A percentile compares a stretch with the other conserved stretches of the same genome.
These are phyloP conservation scores for Lipotes vexillifer DNA, from an alignment of 2,113 vertebrate species.

Conservation along the genomic window DNA sequence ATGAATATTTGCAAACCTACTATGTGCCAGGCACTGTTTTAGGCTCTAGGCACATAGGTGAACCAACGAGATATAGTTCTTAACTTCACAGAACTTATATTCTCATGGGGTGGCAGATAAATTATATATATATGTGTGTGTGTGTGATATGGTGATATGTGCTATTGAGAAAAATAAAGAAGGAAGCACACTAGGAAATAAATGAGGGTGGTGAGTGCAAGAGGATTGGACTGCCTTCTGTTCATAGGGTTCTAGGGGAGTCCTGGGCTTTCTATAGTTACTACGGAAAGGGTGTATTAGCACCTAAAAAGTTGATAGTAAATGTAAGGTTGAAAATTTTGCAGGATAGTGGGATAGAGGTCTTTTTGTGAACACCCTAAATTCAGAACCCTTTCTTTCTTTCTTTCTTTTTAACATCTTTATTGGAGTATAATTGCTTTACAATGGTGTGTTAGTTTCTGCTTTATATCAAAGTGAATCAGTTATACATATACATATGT, in stretches of 20 bases:
- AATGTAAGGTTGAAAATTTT: not conserved
- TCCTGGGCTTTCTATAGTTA: not conserved
- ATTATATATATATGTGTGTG: not conserved
- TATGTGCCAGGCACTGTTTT: not conserved
- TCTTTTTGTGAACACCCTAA: not conserved
- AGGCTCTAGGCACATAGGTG: not conserved
- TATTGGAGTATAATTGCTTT: no score
- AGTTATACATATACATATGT: no score
- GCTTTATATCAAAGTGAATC: no score
- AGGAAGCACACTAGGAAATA: not conserved
- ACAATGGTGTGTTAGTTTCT: no score
- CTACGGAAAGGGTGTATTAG: not conserved
- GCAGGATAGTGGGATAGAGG: not conserved
- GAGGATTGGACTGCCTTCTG: not conserved
- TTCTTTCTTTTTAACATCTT: no score
- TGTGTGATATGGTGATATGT: not conserved
- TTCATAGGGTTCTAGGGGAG: not conserved
- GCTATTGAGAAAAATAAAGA: not conserved
- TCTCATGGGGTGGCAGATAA: not conserved
- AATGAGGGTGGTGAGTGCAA: not conserved
- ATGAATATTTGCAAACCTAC: not conserved
- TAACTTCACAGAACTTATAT: not conserved
- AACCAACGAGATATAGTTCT: not conserved
- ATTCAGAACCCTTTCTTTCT: not conserved
- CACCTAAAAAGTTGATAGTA: not conserved